A percentile compares a stretch with the other conserved stretches of the same genome.
Conservation (phyloP, 2,888 invertebrate species). For the Chaitophorus viminalis region DNA sequence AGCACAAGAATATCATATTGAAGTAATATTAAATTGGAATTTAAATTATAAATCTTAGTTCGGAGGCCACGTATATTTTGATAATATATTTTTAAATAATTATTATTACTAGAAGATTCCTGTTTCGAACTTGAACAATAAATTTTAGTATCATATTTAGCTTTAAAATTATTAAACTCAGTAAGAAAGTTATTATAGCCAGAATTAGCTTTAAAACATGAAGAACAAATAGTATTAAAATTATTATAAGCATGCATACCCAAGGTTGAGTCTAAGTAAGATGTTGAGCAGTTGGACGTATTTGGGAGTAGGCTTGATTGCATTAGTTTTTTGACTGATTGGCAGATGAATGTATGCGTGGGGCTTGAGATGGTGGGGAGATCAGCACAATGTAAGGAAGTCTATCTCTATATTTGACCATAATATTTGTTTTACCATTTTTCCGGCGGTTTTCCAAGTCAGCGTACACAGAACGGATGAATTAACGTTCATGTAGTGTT, state of each 20-base stretch:
- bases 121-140: constrained; percentile 2
- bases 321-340: neutral
- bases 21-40: no score
- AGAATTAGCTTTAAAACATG: constrained; percentile 3
- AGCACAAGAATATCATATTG: no score
- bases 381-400: constrained; percentile 6
- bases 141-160: neutral
- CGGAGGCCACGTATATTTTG: no score
- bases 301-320: no score
- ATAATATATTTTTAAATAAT: no score
- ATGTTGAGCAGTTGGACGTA: no score
- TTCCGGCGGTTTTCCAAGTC: constrained; percentile 14
- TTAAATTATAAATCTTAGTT: no score
- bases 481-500: constrained; percentile 16
- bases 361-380: neutral
- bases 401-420: constrained; percentile 7
- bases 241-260: neutral
- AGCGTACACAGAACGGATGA: constrained; percentile 19
- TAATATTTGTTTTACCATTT: constrained; percentile 5
- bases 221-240: constrained; percentile 6
- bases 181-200: neutral
- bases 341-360: neutral
- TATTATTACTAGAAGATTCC: constrained; percentile 29
- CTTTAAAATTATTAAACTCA: constrained; percentile 24
- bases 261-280: neutral